phyloP scores from a whole-genome alignment of 1,140 invertebrate species.

The Drosophila navojoa region DNA sequence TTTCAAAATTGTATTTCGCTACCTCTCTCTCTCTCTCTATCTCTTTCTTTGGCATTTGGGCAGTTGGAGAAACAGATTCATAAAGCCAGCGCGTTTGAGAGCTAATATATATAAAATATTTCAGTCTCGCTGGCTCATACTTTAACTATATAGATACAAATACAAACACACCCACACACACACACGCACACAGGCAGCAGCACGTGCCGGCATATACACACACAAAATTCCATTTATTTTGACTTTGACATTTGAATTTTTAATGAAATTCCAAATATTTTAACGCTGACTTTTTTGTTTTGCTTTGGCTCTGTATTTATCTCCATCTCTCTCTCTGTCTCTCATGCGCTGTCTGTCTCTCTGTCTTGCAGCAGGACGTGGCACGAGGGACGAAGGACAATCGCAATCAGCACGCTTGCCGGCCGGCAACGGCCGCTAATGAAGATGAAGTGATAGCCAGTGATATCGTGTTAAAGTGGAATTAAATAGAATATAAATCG shows the following conservation, averaged over 20 bases:
- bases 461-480: slow-evolving; percentile 57
- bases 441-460: slow-evolving; percentile 76
- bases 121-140: neutral
- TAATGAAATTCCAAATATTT: slow-evolving; percentile 82
- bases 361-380: slow-evolving; percentile 44
- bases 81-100: slow-evolving; percentile 52
- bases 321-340: too few species aligned
- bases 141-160: neutral
- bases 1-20: slow-evolving; percentile 13
- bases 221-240: slow-evolving; percentile 78
- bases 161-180: neutral
- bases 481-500: slow-evolving; percentile 83
- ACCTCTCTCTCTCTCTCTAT: too few species aligned
- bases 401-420: slow-evolving; percentile 21
- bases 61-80: slow-evolving; percentile 66
- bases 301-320: neutral
- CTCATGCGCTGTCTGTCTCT: too few species aligned
- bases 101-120: slow-evolving; percentile 50
- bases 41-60: slow-evolving; percentile 3
- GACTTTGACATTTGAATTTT: slow-evolving; percentile 81
- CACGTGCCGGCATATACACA: slow-evolving; percentile 61
- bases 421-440: slow-evolving; percentile 56
- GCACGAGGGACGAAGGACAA: slow-evolving; percentile 20
- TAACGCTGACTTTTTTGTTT: slow-evolving; percentile 57
- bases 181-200: slow-evolving; percentile 17